Evolutionary conservation across 2,113 vertebrate species (phyloP).

Genomic region (Ceratotherium simum): DNA sequence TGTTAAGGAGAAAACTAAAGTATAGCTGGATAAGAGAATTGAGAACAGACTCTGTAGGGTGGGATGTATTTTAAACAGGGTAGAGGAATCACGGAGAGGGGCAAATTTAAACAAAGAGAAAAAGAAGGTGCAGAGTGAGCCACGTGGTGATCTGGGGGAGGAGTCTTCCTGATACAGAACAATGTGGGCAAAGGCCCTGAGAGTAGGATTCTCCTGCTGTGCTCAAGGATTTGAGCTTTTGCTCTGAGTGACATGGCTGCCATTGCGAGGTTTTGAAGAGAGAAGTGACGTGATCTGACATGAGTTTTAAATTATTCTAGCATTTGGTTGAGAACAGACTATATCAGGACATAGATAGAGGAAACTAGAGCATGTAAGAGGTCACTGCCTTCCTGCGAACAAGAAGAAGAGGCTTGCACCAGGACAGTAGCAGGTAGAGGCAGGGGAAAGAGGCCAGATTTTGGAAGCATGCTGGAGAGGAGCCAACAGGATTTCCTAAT

Average conservation of each 20-base stretch:
- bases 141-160: background rate
- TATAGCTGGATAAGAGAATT: background rate
- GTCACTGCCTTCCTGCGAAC: background rate
- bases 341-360: background rate
- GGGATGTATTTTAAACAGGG: background rate
- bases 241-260: background rate
- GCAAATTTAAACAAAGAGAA: background rate
- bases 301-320: background rate
- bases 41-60: background rate
- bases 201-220: background rate
- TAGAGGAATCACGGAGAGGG: background rate
- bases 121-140: background rate
- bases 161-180: too few species aligned
- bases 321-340: background rate
- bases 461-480: accelerated
- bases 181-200: background rate
- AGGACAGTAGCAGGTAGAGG: background rate
- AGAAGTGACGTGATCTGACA: too few species aligned
- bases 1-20: background rate
- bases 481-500: background rate
- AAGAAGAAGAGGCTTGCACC: background rate
- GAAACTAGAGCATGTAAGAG: background rate
- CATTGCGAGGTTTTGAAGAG: too few species aligned
- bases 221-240: background rate
- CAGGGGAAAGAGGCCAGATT: background rate